phyloP scores from a whole-genome alignment of 2,888 invertebrate genomes.

The Melinaea marsaeus region DNA sequence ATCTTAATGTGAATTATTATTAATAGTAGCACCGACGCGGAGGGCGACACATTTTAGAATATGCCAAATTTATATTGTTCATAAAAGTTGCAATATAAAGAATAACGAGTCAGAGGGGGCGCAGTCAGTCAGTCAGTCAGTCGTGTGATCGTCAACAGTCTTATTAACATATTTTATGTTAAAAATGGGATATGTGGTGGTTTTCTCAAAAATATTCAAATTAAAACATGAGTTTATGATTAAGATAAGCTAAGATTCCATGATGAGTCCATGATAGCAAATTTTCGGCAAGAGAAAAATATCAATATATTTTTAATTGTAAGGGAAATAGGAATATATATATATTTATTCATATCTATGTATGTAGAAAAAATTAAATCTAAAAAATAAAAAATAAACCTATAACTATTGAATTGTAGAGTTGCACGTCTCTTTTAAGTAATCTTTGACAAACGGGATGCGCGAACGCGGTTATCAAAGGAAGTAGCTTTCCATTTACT shows the following conservation, averaged over 20 bases:
- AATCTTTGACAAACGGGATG: slow-evolving; percentile 61
- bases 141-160: not conserved
- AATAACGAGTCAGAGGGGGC: slow-evolving; percentile 14
- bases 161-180: too few species aligned
- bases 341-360: too few species aligned
- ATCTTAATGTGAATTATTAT: slow-evolving; percentile 45
- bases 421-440: slow-evolving; percentile 26
- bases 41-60: slow-evolving; percentile 34
- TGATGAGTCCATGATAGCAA: too few species aligned
- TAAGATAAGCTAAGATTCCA: too few species aligned
- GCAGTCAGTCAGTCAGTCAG: not conserved
- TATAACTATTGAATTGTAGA: not conserved
- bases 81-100: slow-evolving; percentile 23
- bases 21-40: slow-evolving; percentile 33
- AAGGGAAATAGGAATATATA: too few species aligned
- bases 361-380: too few species aligned
- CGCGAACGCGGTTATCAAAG: slow-evolving; percentile 53
- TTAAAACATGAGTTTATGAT: too few species aligned
- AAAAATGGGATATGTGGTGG: too few species aligned
- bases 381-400: not conserved
- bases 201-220: too few species aligned
- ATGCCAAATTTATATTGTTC: slow-evolving; percentile 22
- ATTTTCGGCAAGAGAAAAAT: too few species aligned
- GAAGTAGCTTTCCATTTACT: slow-evolving; percentile 58
- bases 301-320: too few species aligned